Evolutionary conservation across 2,888 invertebrate species (phyloP), one percentile per base, ranked within the genome.

Genomic region (Tricholauxania praeusta): DNA sequence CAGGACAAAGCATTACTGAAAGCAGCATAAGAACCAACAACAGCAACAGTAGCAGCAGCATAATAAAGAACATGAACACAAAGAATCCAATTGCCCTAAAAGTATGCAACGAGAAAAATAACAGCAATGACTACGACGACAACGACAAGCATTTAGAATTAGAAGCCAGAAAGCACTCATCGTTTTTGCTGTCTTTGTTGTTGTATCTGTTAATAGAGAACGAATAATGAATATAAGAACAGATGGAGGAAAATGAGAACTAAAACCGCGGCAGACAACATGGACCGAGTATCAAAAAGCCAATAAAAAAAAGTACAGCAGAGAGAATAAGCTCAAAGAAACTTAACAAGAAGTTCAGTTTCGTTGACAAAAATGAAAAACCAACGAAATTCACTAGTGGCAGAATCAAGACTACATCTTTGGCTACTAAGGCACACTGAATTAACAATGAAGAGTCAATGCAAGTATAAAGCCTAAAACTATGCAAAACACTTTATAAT

Each of bases 181-280:
- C 19, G 22, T 57, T 49, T 10, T 60, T 60, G 47, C 15, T 60
- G 53, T 53, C 49, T 19, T 53, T 32, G 32, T 63, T 76, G 71
- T 75, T 72, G 75, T 57, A 7, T 12, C 22, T 28, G 19, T 49
- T 39, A 64, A 64, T 47, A 17, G 51, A 39, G 10, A 82, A 82
- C 83, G 83, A 82, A 81, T 82, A 79, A 81, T 82, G 78, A 81
- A 82, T 81, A 81, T 77, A 80, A 75, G 75, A 64, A 55, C 72
- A 57, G 64, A 67, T 63, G 55, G 62, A 47, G 60, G 14, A 51
- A 60, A 55, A 17, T 28, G 47, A 28, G 32, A 53, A 28, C 55
- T 19, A 14, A 28, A n/a, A 32, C n/a, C 49, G 55, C 22, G 32
- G 17, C 55, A 51, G 32, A 67, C 53, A 67, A 53, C 28, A 28